These are phyloP conservation scores for Trypoxylus dichotomus DNA, from an alignment of 1,140 invertebrate genomes.

Conservation along the genomic window DNA sequence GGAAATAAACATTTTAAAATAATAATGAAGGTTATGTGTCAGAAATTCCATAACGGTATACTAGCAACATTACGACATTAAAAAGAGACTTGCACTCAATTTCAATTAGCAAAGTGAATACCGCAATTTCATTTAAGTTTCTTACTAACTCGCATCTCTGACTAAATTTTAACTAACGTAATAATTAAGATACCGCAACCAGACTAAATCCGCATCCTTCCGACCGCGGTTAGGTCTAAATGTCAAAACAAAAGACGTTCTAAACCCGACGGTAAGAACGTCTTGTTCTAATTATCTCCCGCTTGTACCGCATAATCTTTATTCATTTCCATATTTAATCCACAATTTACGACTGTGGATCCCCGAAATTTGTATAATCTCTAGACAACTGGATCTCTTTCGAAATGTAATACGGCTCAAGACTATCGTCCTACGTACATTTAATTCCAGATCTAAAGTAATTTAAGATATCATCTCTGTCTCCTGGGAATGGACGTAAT, in stretches of 20 bases:
- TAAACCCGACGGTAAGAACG: neutral
- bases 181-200: slow-evolving; percentile 13
- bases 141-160: neutral
- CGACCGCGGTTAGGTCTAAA: neutral
- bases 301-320: neutral
- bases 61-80: no score
- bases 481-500: no score
- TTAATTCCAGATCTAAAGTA: neutral
- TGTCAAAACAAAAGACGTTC: neutral
- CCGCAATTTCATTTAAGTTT: neutral
- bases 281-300: slow-evolving; percentile 9
- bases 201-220: neutral
- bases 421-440: neutral
- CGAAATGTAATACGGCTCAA: neutral
- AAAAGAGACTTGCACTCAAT: neutral
- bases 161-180: neutral
- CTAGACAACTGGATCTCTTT: neutral
- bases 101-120: neutral
- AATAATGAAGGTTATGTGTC: no score
- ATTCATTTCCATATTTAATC: slow-evolving; percentile 23
- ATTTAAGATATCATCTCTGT: no score
- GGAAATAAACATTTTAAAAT: no score
- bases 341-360: neutral
- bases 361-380: neutral
- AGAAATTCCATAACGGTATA: no score